Evolutionary conservation across 37 sponge, comb jelly and placozoan genomes (phyloP).

Genomic region (Chondrilla cf. caribensis): DNA sequence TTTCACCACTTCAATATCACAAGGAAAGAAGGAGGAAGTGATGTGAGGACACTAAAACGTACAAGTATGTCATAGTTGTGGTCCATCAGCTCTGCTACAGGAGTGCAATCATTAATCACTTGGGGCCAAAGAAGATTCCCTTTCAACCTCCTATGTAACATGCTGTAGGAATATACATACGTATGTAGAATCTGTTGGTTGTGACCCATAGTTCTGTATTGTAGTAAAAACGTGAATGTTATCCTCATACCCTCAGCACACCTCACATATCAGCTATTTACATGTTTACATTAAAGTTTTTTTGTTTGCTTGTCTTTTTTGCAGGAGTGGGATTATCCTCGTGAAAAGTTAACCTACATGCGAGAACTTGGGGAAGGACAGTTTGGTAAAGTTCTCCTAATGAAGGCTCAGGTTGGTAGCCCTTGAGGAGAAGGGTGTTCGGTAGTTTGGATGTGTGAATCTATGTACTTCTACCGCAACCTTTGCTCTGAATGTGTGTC

Average conservation of each 20-base stretch:
- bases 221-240: not conserved
- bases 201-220: too few relatives aligned
- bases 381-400: constrained; percentile 73
- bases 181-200: too few relatives aligned
- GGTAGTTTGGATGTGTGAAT: not conserved
- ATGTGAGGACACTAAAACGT: constrained; percentile 23
- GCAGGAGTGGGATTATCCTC: constrained; percentile 56
- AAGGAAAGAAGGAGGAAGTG: not conserved
- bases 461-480: not conserved
- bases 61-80: too few relatives aligned
- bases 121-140: too few relatives aligned
- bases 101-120: too few relatives aligned
- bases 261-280: not conserved
- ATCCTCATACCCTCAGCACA: too few relatives aligned
- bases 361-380: constrained; percentile 67
- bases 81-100: too few relatives aligned
- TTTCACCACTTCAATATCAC: constrained; percentile 28
- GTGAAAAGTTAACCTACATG: constrained; percentile 46
- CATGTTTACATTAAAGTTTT: not conserved
- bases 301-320: too few relatives aligned
- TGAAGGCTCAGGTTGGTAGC: constrained; percentile 37
- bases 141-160: too few relatives aligned
- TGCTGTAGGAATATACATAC: not conserved
- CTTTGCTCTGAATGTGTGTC: too few relatives aligned
- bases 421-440: not conserved